phyloP scores from a whole-genome alignment of 2,113 vertebrate genomes.

The Lycaon pictus region DNA sequence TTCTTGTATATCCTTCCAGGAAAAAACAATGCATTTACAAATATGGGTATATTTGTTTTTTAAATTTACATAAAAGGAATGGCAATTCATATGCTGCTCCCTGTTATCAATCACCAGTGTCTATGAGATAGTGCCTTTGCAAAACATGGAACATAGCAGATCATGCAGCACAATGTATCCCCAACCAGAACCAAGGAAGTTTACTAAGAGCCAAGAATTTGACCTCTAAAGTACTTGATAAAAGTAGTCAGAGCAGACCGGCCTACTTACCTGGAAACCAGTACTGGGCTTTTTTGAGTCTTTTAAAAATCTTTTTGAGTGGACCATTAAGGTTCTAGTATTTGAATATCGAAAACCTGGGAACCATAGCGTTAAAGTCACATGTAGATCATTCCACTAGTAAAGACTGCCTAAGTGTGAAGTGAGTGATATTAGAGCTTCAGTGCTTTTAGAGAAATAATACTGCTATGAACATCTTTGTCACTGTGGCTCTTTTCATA shows the following conservation, averaged over 20 bases:
- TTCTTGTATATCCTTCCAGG: neutral
- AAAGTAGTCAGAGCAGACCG: neutral
- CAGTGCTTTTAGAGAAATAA: neutral
- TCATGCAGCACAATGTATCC: neutral
- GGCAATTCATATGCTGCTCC: neutral
- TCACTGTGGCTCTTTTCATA: neutral
- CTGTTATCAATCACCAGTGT: neutral
- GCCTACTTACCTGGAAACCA: neutral
- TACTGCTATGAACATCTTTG: neutral
- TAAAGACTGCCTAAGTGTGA: neutral
- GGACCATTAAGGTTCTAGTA: neutral
- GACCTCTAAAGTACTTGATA: slow-evolving; percentile 14
- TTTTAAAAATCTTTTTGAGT: neutral
- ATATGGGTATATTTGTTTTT: neutral
- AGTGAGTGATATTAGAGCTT: neutral
- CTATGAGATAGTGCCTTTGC: neutral
- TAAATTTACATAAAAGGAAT: neutral
- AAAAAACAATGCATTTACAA: neutral
- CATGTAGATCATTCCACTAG: neutral
- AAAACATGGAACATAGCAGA: neutral
- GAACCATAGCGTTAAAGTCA: neutral
- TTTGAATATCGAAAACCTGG: slow-evolving; percentile 37
- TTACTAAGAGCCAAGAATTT: neutral
- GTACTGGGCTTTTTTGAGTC: neutral
- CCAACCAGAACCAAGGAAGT: neutral